Evolutionary conservation across 2,888 invertebrate species (phyloP).

Genomic region (Pterobdella sp.): DNA sequence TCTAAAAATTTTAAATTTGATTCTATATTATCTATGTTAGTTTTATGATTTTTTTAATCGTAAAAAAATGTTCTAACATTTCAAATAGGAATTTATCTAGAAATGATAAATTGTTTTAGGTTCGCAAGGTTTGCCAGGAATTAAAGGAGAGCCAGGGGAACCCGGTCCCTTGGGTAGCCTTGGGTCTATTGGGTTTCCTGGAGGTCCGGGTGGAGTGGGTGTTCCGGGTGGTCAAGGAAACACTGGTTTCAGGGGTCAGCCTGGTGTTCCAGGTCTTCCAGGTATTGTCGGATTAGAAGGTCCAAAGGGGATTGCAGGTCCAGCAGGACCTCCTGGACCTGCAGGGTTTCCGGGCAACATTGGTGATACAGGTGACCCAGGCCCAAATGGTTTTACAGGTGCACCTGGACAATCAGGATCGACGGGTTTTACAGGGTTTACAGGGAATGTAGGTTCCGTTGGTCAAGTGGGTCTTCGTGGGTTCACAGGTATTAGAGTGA

Average conservation of each 20-base stretch:
- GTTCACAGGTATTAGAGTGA: neutral
- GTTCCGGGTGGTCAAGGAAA: constrained; percentile 23
- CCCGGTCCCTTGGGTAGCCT: constrained; percentile 15
- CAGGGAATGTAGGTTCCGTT: neutral
- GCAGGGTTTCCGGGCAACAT: constrained; percentile 34
- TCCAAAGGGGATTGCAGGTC: constrained; percentile 31
- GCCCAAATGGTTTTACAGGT: neutral
- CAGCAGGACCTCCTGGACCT: constrained; percentile 34
- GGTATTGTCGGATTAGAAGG: no score
- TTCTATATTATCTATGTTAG: no score
- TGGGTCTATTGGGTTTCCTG: constrained; percentile 17
- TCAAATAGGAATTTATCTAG: no score
- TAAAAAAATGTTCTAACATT: no score
- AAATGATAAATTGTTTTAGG: no score
- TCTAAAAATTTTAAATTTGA: neutral
- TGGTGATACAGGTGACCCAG: no score
- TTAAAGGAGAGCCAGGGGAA: no score
- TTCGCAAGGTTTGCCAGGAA: no score
- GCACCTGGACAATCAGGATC: neutral
- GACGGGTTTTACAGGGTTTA: neutral
- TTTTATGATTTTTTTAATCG: no score
- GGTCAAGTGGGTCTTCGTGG: neutral
- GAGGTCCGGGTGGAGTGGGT: constrained; percentile 30
- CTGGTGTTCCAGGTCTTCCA: constrained; percentile 23
- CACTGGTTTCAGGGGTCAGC: constrained; percentile 36